Base-by-base conservation (phyloP, 2,113 vertebrate genomes). In the Mus spicilegus region DNA sequence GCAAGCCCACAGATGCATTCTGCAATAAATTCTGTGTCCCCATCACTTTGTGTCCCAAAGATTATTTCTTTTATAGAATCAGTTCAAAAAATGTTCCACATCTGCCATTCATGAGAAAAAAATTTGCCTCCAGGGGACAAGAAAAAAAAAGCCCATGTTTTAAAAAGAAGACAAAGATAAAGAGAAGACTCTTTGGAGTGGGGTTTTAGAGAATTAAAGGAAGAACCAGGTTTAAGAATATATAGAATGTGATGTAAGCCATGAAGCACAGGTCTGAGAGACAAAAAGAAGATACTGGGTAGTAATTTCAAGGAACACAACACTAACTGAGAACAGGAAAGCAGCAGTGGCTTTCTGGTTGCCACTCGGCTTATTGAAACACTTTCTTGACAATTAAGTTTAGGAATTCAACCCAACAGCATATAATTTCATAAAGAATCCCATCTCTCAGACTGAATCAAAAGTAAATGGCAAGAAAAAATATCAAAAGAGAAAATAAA, bases 1-100 rank as follows among this genome's bases (percentile, higher is more conserved):
- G 36, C 70, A 90, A 70, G 61, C 61, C 28, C 90, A 87, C 75
- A 90, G 76, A 81, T 90, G 30, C 11, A 73, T 86, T 95, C 80
- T 80, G 58, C 80, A 96, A 93, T 96, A 90, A 94, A 95, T 89
- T 84, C 56, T 84, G 87, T 78, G 70, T 75, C 88, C 67, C 87
- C 9, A 49, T 70, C 86, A 86, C 63, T 95, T 86, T 42, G 72
- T 92, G 67, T 95, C 67, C n/a, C 76, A 30, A 92, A 89, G 88
- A 95, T 95, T 96, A 95, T 96, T 96, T 96, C 84, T 95, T 19
- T 96, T 97, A 65, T 7, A 89, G 84, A 56, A 94, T 96, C 76
- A 95, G 81, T 92, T 97, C 88, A 95, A 72, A 95, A 95, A 97
- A 94, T 80, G 89, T 54, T 92, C 95, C 67, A 96, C 85, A 96